Base-by-base conservation (phyloP, 2,113 vertebrate genomes). In the Ophthalmolycus amberensis region DNA sequence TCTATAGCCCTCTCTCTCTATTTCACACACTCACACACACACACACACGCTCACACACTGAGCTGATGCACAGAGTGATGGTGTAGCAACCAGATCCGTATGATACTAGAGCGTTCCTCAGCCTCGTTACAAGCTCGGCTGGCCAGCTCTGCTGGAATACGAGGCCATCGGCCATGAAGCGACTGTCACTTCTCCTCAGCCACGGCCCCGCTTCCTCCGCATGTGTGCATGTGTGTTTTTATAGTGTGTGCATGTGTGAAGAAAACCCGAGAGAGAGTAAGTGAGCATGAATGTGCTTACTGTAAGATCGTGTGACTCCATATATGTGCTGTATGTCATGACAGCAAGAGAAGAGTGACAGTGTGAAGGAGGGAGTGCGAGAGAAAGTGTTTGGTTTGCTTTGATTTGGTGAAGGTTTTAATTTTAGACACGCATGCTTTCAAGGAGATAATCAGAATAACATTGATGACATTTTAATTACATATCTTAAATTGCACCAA, bases 131-230 rank as follows among this genome's bases (percentile, higher is more conserved):
- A 38, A 89, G 86, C 84, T 86, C 9, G 29, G 75, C 72, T 67
- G 87, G 86, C 67, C 82, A 64, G 48, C 75, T n/a, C 84, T 78
- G 81, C 75, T 32, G n/a, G 77, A 84, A 83, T 80, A 79, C 42
- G 44, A 85, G 48, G 88, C 91, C 80, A 66, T 78, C 69, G 70
- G 88, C 90, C 89, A 84, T 88, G 86, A 91, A 90, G 82, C 62
- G 44, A 86, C 91, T 94, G 93, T 94, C 92, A 91, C 89, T 76
- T 93, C 84, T 71, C 81, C 86, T 93, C 85, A 88, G 67, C 81
- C 69, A 34, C 76, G 78, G 80, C 74, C 81, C 59, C 29, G 76
- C 75, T 65, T 85, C 46, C 25, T 81, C 42, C 25, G 12, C 37
- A 2, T 68, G 25, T 65, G 38, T 88, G 77, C 78, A 69, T 75